Evolutionary conservation across 64 coral and sea anemone genomes (phyloP), one percentile per base, ranked within the genome.

Genomic region (Montipora sp.): DNA sequence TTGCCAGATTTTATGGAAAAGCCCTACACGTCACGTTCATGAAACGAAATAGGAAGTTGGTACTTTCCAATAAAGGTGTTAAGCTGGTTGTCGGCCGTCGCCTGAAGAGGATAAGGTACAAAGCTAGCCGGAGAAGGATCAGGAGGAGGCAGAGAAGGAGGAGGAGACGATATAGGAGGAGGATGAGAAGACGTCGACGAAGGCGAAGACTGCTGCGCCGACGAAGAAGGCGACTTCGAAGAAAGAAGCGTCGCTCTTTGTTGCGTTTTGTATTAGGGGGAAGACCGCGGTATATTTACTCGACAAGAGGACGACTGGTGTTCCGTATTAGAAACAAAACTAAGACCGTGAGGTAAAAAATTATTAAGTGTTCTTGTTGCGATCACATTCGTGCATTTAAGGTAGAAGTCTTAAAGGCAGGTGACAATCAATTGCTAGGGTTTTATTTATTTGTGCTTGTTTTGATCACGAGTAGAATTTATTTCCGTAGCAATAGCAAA

Each of bases 91-190:
- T 82, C 5, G 4, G 65, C n/a, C 9, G 65, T 20, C 61, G 61
- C 18, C 47, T 59, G 45, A 85, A 6, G 65, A 48, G 16, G 16
- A 47, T 69, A 3, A 12, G 59, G 18, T 85, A 85, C 45, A 22
- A 18, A 48, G 8, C 27, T 71, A 85, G 65, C 20, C 82, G 82
- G 49, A 16, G 82, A 71, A 48, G 45, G 8, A 70, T 8, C 19
- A 85, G 18, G n/a, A 85, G 65, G 45, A 70, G 82, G 10, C 8
- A 50, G 15, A 85, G 61, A 71, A 49, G 82, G 71, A 72, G 14
- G 65, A 85, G 46, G 12, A 70, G 82, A 71, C 61, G 8, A 9
- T 85, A 71, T 18, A 70, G 65, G 47, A 85, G 82, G 19, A 85
- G 9, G 65, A 20, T 20, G 10, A 85, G 82, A 71, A 71, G 82